A percentile compares a stretch with the other conserved stretches of the same genome.
phyloP scores from a whole-genome alignment of 2,888 invertebrate species.

The Lamellibrachia satsuma region DNA sequence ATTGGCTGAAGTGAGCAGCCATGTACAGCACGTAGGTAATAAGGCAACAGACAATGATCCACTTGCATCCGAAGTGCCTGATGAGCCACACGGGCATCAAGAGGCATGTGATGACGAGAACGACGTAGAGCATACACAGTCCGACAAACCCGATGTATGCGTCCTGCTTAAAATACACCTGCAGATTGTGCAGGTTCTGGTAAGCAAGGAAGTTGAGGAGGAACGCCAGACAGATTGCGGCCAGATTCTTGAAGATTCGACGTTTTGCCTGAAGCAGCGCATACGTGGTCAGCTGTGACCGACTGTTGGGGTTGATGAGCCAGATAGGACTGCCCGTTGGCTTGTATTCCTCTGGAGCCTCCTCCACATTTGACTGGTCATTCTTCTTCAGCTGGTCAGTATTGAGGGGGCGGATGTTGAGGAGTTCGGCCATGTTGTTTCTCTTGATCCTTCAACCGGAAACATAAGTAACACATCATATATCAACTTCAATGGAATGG shows the following conservation, averaged over 20 bases:
- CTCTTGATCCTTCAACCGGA: neutral
- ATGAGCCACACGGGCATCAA: neutral
- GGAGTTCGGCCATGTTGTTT: neutral
- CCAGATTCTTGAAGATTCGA: neutral
- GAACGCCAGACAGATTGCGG: neutral
- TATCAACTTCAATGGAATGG: neutral
- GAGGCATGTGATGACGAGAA: neutral
- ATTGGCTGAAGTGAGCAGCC: neutral
- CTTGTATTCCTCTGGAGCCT: neutral
- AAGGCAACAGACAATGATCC: neutral
- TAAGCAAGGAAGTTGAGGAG: neutral
- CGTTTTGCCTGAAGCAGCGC: neutral
- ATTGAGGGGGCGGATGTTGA: neutral
- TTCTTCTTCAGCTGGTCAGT: neutral
- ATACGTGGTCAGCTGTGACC: neutral
- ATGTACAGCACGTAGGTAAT: neutral
- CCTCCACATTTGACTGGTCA: neutral
- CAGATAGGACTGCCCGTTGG: neutral
- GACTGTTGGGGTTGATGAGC: neutral
- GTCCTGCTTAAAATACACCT: neutral
- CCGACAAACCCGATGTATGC: neutral
- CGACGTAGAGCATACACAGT: neutral
- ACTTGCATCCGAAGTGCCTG: neutral
- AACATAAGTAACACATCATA: neutral
- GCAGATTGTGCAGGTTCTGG: neutral